Conservation (phyloP, 1,140 invertebrate species). For the Drosophila jambulina region DNA sequence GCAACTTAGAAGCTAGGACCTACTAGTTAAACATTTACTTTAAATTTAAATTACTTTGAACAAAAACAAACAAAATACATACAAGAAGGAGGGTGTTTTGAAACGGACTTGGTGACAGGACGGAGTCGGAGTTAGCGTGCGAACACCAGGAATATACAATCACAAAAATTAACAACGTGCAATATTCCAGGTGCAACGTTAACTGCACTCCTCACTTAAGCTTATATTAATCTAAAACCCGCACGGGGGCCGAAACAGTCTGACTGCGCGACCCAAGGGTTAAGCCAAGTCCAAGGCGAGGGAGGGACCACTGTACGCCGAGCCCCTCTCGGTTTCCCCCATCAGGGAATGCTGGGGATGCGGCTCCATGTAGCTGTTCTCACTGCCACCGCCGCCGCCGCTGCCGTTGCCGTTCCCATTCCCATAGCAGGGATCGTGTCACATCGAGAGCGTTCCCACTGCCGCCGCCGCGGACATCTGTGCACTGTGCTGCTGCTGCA, state of each 20-base stretch:
- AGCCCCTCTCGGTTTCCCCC: slow-evolving; percentile 21
- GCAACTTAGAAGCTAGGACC: slow-evolving; percentile 58
- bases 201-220: slow-evolving; percentile 18
- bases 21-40: slow-evolving; percentile 59
- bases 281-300: slow-evolving; percentile 66
- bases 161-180: slow-evolving; percentile 85
- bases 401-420: slow-evolving; percentile 10
- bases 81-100: slow-evolving; percentile 27
- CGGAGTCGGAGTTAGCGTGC: slow-evolving; percentile 23
- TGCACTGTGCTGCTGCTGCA: slow-evolving; percentile 73
- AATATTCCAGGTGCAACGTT: slow-evolving; percentile 69
- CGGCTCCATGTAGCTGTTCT: slow-evolving; percentile 51
- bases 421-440: slow-evolving; percentile 63
- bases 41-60: slow-evolving; percentile 48
- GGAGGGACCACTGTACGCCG: slow-evolving; percentile 61
- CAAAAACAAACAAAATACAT: slow-evolving; percentile 77
- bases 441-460: slow-evolving; percentile 79
- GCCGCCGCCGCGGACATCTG: slow-evolving; percentile 78
- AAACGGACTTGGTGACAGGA: slow-evolving; percentile 3
- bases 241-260: slow-evolving; percentile 39
- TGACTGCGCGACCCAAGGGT: slow-evolving; percentile 47
- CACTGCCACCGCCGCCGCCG: not conserved
- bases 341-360: slow-evolving; percentile 51
- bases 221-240: slow-evolving; percentile 12
- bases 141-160: slow-evolving; percentile 78